Conservation (phyloP, 2,797 vertebrate genomes). For the Dryobates pubescens region DNA sequence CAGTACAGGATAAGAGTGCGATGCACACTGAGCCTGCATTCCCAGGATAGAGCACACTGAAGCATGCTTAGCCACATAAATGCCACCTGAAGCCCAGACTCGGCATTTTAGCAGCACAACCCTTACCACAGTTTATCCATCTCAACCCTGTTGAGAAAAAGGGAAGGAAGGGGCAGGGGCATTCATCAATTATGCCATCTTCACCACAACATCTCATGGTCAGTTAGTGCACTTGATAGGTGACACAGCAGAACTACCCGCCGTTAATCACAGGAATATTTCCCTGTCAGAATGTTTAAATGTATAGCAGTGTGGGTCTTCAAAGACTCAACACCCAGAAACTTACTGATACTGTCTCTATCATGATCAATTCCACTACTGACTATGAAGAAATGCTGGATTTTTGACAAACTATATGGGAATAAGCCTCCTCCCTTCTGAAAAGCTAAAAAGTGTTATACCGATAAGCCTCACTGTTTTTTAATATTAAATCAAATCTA, state of each 20-base stretch:
- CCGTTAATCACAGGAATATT: neutral
- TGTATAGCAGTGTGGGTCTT: neutral
- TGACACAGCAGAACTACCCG: slow-evolving; percentile 14
- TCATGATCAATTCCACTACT: neutral
- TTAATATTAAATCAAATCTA: neutral
- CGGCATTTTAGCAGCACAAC: rapidly evolving
- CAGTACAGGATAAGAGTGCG: rapidly evolving
- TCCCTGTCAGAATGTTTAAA: neutral
- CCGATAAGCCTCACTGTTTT: neutral
- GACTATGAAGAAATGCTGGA: neutral
- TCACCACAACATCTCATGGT: neutral
- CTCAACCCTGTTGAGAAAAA: slow-evolving; percentile 7
- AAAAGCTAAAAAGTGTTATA: neutral
- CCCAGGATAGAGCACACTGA: neutral
- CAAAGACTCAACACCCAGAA: neutral
- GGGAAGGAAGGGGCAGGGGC: slow-evolving; percentile 51
- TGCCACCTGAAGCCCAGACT: neutral
- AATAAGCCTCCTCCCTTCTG: neutral
- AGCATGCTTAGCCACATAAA: neutral
- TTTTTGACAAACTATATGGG: neutral
- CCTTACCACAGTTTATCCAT: neutral
- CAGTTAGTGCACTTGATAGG: neutral
- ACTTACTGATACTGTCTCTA: neutral
- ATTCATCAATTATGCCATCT: neutral
- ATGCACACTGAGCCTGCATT: rapidly evolving